Evolutionary conservation across 2,797 vertebrate genomes (phyloP).

Genomic region (Dryobates pubescens): DNA sequence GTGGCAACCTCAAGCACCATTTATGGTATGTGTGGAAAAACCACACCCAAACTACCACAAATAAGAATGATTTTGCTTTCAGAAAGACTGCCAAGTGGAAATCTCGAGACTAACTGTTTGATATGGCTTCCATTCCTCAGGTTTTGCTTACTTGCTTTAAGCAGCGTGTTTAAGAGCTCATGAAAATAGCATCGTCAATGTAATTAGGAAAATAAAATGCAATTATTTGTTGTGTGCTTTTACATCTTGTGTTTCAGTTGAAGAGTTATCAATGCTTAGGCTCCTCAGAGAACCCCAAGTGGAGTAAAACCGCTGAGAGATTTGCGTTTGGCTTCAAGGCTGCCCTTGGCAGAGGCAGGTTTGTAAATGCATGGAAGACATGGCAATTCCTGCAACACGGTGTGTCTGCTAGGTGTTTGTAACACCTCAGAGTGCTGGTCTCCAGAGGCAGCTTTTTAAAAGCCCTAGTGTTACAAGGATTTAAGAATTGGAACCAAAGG

Average conservation of each 20-base stretch:
- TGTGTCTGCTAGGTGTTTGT: neutral
- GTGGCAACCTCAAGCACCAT: conserved; percentile 16
- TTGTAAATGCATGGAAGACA: neutral
- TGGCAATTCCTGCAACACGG: neutral
- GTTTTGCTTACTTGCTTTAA: neutral
- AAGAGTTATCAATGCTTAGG: neutral
- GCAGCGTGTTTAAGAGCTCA: neutral
- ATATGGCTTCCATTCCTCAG: neutral
- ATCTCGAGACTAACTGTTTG: neutral
- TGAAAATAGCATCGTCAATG: neutral
- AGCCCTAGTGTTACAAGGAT: neutral
- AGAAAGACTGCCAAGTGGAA: conserved; percentile 11
- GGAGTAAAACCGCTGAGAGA: neutral
- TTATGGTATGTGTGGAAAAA: conserved; percentile 16
- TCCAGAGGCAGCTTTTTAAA: neutral
- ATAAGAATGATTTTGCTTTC: conserved; percentile 13
- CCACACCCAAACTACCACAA: neutral
- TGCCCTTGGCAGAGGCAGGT: neutral
- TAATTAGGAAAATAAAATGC: conserved; percentile 17
- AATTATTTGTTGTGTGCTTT: neutral
- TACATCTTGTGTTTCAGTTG: neutral
- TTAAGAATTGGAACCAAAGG: conserved; percentile 17
- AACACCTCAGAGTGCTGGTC: neutral
- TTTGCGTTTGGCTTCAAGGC: neutral
- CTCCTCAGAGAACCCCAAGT: neutral